Evolutionary conservation across 2,797 vertebrate genomes (phyloP), one percentile per base, ranked within the genome.

Genomic region (Caiman crocodilus): DNA sequence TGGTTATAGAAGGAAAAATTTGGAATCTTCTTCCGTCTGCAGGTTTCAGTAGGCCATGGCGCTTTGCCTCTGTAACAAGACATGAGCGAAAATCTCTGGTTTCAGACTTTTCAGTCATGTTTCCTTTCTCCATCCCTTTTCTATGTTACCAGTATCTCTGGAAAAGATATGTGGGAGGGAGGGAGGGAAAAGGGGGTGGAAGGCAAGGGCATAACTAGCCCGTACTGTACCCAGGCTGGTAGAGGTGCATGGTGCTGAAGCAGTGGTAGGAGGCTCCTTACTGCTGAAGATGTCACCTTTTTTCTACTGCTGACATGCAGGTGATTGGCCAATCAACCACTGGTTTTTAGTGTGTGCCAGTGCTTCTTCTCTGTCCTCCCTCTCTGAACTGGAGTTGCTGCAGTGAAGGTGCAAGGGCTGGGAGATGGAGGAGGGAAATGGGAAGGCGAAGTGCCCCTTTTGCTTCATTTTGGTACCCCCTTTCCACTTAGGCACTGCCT

Each of bases 31-130:
- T 90, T 88, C 82, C 71, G 87, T 88, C 65, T 69, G 79, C 84
- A 87, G 65, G 65, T 73, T 92, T 83, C 58, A 30, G 0, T 3
- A 87, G 84, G 74, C 85, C 4, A 0, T 93, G 92, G 86, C 75
- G 83, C 50, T 87, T 59, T 90, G 84, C 89, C 88, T 94, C 81
- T 86, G 30, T 79, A 92, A 90, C 26, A 91, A 76, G 69, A 91
- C 91, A 92, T 85, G 73, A 0, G 1, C 86, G 71, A 65, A 94
- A 32, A 91, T 75, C 26, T 87, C 88, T 60, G 30, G 57, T 57
- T 77, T 77, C 79, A 59, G 75, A 92, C 75, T 90, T 92, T 91
- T 91, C 75, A 92, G n/a, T 69, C 13, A 87, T 21, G 50, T 69
- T 90, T 82, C 56, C 56, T 93, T 83, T 74, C 25, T 17, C n/a